Evolutionary conservation across 2,113 vertebrate species (phyloP), one percentile per base, ranked within the genome.

Genomic region (Festucalex cinctus): DNA sequence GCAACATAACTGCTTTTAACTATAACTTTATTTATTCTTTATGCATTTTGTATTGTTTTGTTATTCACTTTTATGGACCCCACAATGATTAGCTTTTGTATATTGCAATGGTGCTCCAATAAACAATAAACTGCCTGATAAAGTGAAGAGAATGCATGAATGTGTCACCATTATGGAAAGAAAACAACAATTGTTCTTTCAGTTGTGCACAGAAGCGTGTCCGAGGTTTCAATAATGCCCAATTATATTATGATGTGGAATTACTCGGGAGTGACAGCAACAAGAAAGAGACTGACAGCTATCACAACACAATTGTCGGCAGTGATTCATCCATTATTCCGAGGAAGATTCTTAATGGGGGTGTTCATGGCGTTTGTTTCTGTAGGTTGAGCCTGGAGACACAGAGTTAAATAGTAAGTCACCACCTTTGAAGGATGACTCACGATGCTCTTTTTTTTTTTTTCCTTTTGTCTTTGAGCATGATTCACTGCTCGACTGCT

Each of bases 391-490:
- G 54, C 64, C 36, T n/a, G 22, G 63, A 76, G 70, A 80, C 65
- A 12, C 65, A 6, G 76, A 83, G 83, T 81, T 83, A 80, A 86
- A 76, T 59, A 65, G 69, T 74, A 76, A 81, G 74, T 68, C 56
- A 12, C 63, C 16, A 70, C 75, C 63, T 62, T 57, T 78, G 81
- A 84, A 10, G 13, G 69, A 77, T 85, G 83, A 86, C 68, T 85
- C 88, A 84, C 9, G 9, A 57, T 69, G 70, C 32, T 35, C 63
- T 14, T 22, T 41, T n/a, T 41, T 62, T 67, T 69, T 75, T 65
- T 65, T 69, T 9, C 26, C 43, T 72, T 76, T 67, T 53, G 64
- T 78, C 75, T 66, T 46, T 5, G 39, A 49, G 53, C 6, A 49
- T 80, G 79, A 86, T 69, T 84, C 78, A 80, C 70, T 43, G 60